These are phyloP conservation scores for Nycteola revayana DNA, from an alignment of 2,888 invertebrate species.

Conservation along the genomic window DNA sequence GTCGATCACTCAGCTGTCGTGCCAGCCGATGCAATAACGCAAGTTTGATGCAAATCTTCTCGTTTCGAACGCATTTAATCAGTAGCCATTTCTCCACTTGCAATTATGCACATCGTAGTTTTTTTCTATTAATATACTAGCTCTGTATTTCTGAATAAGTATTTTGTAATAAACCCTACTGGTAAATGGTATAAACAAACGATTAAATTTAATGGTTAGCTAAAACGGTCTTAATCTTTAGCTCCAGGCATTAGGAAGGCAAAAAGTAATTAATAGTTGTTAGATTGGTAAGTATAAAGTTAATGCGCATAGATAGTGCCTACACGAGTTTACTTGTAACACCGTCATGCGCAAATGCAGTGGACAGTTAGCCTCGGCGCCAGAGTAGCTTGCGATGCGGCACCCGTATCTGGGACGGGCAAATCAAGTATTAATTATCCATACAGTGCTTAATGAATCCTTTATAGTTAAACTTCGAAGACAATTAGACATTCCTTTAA, in stretches of 20 bases:
- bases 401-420: slow-evolving; percentile 72
- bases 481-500: slow-evolving; percentile 21
- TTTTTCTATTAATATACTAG: no score
- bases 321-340: slow-evolving; percentile 39
- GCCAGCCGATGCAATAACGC: slow-evolving; percentile 46
- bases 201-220: background rate
- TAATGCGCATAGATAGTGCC: slow-evolving; percentile 27
- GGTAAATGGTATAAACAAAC: no score
- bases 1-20: slow-evolving; percentile 54
- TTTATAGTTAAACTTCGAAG: slow-evolving; percentile 37
- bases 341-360: slow-evolving; percentile 58
- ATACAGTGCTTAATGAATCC: slow-evolving; percentile 59
- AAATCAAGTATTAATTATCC: slow-evolving; percentile 74
- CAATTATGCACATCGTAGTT: no score
- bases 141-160: no score
- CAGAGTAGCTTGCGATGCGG: slow-evolving; percentile 70
- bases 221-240: slow-evolving; percentile 4
- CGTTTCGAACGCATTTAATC: no score
- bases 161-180: no score
- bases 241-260: slow-evolving; percentile 1
- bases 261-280: slow-evolving; percentile 19
- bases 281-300: slow-evolving; percentile 20
- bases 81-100: no score
- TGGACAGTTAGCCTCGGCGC: slow-evolving; percentile 77
- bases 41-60: slow-evolving; percentile 44